phyloP scores from a whole-genome alignment of 1,140 invertebrate species.

The Cepaea nemoralis region DNA sequence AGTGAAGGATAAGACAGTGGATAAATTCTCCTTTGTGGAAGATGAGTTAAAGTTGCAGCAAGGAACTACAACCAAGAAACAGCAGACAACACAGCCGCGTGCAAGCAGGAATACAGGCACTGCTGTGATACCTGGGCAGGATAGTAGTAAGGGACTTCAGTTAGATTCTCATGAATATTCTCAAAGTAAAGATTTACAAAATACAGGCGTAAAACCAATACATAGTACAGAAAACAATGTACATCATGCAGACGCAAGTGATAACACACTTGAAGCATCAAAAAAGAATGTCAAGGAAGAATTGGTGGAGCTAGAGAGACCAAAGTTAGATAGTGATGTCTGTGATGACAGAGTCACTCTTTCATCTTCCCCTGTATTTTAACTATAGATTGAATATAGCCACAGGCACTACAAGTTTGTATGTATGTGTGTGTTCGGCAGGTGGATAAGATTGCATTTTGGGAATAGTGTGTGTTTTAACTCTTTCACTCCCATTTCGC shows the following conservation, averaged over 20 bases:
- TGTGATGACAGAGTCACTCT: background rate
- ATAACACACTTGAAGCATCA: background rate
- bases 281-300: background rate
- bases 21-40: background rate
- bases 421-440: no score
- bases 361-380: constrained; percentile 5
- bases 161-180: background rate
- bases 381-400: background rate
- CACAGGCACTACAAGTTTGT: no score
- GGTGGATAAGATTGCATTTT: no score
- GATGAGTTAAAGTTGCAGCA: background rate
- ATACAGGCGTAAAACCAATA: background rate
- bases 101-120: background rate
- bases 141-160: background rate
- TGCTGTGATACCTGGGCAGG: background rate
- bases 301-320: background rate
- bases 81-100: background rate
- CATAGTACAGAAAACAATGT: background rate
- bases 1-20: background rate
- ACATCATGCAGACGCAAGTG: background rate
- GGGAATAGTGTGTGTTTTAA: no score
- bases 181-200: background rate
- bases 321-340: background rate
- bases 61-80: background rate
- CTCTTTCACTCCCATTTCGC: no score